phyloP scores from a whole-genome alignment of 2,797 vertebrate species.

The Prionace glauca region DNA sequence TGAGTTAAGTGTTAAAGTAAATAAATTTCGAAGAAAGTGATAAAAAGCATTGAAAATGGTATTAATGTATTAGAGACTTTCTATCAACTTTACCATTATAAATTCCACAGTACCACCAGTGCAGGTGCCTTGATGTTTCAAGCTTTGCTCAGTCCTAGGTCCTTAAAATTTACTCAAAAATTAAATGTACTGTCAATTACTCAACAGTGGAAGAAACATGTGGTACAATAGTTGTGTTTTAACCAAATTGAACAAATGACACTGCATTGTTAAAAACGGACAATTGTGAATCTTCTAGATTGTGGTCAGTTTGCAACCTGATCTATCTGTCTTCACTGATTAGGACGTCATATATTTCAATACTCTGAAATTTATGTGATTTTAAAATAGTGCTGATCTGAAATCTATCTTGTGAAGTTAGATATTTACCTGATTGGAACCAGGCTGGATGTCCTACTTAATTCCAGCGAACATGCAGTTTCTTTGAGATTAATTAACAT shows the following conservation, averaged over 20 bases:
- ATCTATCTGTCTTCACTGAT: neutral
- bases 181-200: neutral
- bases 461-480: neutral
- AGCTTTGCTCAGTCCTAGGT: too few relatives aligned
- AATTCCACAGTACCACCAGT: too few relatives aligned
- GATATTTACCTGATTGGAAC: neutral
- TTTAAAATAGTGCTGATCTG: neutral
- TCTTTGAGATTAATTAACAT: neutral
- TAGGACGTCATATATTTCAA: neutral
- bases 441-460: neutral
- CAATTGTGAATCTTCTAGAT: neutral
- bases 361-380: neutral
- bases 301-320: neutral
- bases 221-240: neutral
- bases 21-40: neutral
- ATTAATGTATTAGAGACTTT: too few relatives aligned
- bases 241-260: neutral
- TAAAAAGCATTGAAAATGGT: too few relatives aligned
- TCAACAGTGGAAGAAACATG: neutral
- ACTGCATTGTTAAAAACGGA: neutral
- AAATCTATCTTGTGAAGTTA: neutral
- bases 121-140: too few relatives aligned
- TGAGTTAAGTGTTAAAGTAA: neutral
- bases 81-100: too few relatives aligned
- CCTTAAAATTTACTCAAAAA: neutral